phyloP scores from a whole-genome alignment of 2,113 vertebrate species.

The Tenrec ecaudatus region DNA sequence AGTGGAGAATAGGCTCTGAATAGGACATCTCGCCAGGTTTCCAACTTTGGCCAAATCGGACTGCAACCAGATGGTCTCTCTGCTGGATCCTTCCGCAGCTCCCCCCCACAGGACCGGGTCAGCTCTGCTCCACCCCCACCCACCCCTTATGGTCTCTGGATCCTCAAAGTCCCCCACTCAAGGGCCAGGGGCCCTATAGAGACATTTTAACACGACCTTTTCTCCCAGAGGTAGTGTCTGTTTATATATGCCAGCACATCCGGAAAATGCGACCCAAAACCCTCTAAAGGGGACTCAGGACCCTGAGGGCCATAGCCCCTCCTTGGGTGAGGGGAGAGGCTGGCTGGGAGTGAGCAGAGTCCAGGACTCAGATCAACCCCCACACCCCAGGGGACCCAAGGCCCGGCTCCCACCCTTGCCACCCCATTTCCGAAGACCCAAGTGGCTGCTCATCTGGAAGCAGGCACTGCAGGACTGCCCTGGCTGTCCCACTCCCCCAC shows the following conservation, averaged over 20 bases:
- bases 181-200: slow-evolving; percentile 23
- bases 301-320: not conserved
- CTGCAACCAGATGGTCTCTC: slow-evolving; percentile 70
- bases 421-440: not conserved
- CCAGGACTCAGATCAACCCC: not conserved
- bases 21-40: not conserved
- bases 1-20: slow-evolving; percentile 46
- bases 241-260: slow-evolving; percentile 32
- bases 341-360: not conserved
- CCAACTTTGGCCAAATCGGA: slow-evolving; percentile 33
- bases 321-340: not conserved
- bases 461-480: not conserved
- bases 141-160: slow-evolving; percentile 13
- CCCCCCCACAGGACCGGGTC: slow-evolving; percentile 1
- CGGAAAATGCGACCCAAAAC: slow-evolving; percentile 25
- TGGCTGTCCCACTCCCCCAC: not conserved
- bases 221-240: slow-evolving; percentile 48
- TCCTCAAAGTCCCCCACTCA: not conserved
- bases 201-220: not conserved
- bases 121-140: not conserved
- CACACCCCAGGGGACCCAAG: not conserved
- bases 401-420: not conserved
- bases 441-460: not conserved
- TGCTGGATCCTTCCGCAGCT: slow-evolving; percentile 56
- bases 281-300: not conserved